Percentiles rank a stretch among this genome's conserved stretches.
phyloP scores from a whole-genome alignment of 35 echinoderm and acorn worm species.

The Hemicentrotus pulcherrimus region DNA sequence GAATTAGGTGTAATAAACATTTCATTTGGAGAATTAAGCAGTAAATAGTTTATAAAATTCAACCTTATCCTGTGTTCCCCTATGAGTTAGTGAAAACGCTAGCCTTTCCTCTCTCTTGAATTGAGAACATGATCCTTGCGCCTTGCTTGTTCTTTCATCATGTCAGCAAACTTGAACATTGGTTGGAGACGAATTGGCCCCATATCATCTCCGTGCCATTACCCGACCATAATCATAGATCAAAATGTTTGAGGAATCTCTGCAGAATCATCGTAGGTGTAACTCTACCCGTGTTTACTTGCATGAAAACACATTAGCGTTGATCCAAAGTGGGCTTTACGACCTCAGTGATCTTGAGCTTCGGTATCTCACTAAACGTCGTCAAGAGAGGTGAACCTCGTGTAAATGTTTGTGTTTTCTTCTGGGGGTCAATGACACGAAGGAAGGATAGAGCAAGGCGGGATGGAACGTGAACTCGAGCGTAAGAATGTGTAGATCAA shows the following conservation, averaged over 20 bases:
- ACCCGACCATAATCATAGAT: not conserved
- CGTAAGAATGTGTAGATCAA: not conserved
- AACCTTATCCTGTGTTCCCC: too few relatives aligned
- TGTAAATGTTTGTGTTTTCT: not conserved
- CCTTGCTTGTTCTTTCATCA: not conserved
- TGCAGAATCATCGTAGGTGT: not conserved
- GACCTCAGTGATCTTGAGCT: not conserved
- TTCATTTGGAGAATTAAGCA: too few relatives aligned
- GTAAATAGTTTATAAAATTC: too few relatives aligned
- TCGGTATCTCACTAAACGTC: not conserved
- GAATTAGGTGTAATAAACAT: too few relatives aligned
- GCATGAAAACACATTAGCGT: conserved; percentile 11
- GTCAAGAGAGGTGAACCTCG: not conserved
- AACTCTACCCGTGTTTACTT: not conserved
- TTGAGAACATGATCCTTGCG: not conserved
- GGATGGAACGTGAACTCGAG: not conserved
- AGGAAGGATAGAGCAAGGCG: not conserved
- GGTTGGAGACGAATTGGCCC: not conserved
- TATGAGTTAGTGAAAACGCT: too few relatives aligned
- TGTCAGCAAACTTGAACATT: not conserved
- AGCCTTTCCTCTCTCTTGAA: not conserved
- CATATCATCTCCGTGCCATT: not conserved
- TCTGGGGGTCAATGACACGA: not conserved
- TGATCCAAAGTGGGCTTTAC: not conserved
- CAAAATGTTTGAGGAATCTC: not conserved